phyloP scores from a whole-genome alignment of 2,888 invertebrate genomes.

The Lycocerus yunnanus region DNA sequence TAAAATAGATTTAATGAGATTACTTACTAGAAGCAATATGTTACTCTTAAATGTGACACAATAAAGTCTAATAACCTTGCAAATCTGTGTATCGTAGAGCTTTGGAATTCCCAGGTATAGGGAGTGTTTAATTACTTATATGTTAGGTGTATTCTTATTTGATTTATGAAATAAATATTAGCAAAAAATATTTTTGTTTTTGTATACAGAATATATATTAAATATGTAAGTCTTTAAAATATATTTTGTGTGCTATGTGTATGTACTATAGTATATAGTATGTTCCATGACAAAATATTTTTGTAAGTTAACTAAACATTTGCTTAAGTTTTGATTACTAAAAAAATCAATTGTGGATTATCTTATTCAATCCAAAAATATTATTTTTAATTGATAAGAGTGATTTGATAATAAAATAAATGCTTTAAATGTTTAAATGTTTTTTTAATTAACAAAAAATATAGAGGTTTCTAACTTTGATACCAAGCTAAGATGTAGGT shows the following conservation, averaged over 20 bases:
- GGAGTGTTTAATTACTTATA: background rate
- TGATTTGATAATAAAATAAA: background rate
- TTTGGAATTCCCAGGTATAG: background rate
- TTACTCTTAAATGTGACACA: background rate
- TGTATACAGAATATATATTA: background rate
- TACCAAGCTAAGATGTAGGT: background rate
- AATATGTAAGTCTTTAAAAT: too few relatives aligned
- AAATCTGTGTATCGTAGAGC: background rate
- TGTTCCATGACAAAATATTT: too few relatives aligned
- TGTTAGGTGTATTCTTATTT: background rate
- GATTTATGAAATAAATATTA: background rate
- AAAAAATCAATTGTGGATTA: too few relatives aligned
- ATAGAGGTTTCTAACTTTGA: background rate
- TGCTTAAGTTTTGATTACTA: background rate
- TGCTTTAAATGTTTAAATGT: background rate
- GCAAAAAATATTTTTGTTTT: background rate
- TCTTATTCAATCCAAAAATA: background rate
- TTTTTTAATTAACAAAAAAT: slow-evolving; percentile 15
- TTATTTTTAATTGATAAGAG: background rate
- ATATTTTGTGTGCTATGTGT: too few relatives aligned
- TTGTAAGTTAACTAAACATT: background rate
- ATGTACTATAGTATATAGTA: too few relatives aligned
- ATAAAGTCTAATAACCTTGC: background rate
- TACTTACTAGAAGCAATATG: background rate
- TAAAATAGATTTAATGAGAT: background rate